phyloP scores from a whole-genome alignment of 1,140 invertebrate species.

The Drosophila saltans region DNA sequence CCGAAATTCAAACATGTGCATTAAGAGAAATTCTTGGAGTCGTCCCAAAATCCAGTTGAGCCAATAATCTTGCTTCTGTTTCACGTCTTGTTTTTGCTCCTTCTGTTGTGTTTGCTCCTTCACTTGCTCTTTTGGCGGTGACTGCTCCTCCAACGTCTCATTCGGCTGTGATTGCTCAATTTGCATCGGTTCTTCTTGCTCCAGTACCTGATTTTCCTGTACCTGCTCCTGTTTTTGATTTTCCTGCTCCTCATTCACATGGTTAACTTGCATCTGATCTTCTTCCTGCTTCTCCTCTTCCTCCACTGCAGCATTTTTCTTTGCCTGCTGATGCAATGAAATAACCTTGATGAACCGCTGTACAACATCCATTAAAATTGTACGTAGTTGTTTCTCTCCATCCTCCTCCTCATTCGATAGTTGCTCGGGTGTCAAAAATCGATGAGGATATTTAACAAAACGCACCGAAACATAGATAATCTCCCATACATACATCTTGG shows the following conservation, averaged over 20 bases:
- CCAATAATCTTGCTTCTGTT: slow-evolving; percentile 36
- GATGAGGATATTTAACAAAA: slow-evolving; percentile 23
- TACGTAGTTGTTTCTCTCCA: not conserved
- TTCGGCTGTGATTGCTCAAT: too few relatives aligned
- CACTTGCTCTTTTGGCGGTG: not conserved
- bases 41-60: slow-evolving; percentile 48
- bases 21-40: slow-evolving; percentile 43
- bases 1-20: slow-evolving; percentile 27
- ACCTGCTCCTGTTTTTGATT: too few relatives aligned
- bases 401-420: too few relatives aligned
- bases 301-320: not conserved
- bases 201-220: too few relatives aligned
- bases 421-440: not conserved
- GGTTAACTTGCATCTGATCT: too few relatives aligned
- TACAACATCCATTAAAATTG: slow-evolving; percentile 33
- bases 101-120: not conserved
- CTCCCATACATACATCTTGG: slow-evolving; percentile 62
- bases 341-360: slow-evolving; percentile 21
- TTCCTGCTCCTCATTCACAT: too few relatives aligned
- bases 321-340: not conserved
- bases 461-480: slow-evolving; percentile 31
- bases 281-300: not conserved
- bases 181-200: too few relatives aligned
- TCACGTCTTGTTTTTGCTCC: not conserved
- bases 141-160: too few relatives aligned